A percentile compares a stretch with the other conserved stretches of the same genome.
Evolutionary conservation across 2,113 vertebrate genomes (phyloP).

Genomic region (Orycteropus afer): DNA sequence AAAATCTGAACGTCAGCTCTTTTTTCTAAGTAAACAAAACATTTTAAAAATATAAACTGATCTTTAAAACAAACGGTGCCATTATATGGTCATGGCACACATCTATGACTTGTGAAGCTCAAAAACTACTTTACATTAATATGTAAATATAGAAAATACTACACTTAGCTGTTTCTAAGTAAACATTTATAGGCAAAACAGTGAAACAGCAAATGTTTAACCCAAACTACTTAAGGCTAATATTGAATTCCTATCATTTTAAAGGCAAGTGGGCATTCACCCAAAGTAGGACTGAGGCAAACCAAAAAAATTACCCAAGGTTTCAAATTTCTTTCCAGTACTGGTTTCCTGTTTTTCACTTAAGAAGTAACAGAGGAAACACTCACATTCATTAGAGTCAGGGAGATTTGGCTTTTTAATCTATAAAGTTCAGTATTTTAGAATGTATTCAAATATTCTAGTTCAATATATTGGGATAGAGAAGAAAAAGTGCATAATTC

Average conservation of each 20-base stretch:
- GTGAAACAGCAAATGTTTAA: not conserved
- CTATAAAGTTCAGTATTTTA: slow-evolving; percentile 24
- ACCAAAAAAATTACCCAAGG: slow-evolving; percentile 43
- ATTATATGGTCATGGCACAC: not conserved
- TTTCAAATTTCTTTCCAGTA: slow-evolving; percentile 74
- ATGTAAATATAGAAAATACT: not conserved
- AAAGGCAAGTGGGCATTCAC: slow-evolving; percentile 26
- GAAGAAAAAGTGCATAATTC: not conserved
- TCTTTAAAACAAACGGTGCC: slow-evolving; percentile 19
- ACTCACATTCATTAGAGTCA: slow-evolving; percentile 44
- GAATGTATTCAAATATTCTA: not conserved
- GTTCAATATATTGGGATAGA: not conserved
- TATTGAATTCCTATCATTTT: slow-evolving; percentile 66
- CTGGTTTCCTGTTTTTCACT: slow-evolving; percentile 71
- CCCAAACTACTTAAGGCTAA: slow-evolving; percentile 42
- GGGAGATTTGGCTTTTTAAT: not conserved
- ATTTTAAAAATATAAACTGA: slow-evolving; percentile 35
- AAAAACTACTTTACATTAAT: not conserved
- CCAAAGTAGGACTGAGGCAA: slow-evolving; percentile 60
- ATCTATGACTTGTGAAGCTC: not conserved
- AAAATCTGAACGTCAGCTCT: slow-evolving; percentile 31
- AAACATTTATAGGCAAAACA: slow-evolving; percentile 34
- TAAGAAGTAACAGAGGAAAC: slow-evolving; percentile 64
- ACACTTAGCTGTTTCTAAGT: slow-evolving; percentile 42
- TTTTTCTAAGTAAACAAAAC: slow-evolving; percentile 55